phyloP scores from a whole-genome alignment of 1,140 invertebrate genomes.

The Macrosteles quadrilineatus region DNA sequence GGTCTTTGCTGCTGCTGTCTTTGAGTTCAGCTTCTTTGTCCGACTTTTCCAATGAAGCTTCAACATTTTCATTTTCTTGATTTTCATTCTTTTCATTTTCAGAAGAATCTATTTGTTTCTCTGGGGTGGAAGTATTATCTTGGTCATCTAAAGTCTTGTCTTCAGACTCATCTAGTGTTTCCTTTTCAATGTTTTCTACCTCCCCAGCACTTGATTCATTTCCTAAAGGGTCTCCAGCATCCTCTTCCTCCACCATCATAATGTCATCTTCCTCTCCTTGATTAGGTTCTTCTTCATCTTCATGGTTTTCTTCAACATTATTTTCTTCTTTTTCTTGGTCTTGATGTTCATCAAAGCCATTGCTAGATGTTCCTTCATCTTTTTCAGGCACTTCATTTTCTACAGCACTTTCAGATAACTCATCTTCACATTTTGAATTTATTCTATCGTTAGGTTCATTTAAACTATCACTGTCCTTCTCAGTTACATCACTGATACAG shows the following conservation, averaged over 20 bases:
- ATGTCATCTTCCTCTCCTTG: conserved; percentile 33
- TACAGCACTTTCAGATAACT: conserved; percentile 49
- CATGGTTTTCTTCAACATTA: conserved; percentile 41
- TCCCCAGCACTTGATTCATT: conserved; percentile 23
- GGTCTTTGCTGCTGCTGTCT: background rate
- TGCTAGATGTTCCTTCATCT: conserved; percentile 35
- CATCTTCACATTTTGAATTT: conserved; percentile 40
- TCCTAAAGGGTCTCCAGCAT: conserved; percentile 15
- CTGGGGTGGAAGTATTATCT: conserved; percentile 38
- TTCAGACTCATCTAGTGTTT: background rate
- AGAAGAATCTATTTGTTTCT: conserved; percentile 37
- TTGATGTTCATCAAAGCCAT: conserved; percentile 33
- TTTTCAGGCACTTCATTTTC: conserved; percentile 48
- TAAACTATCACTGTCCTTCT: conserved; percentile 7
- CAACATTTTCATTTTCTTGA: conserved; percentile 5
- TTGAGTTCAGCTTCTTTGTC: conserved; percentile 27
- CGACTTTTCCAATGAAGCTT: conserved; percentile 34
- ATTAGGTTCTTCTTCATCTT: no score
- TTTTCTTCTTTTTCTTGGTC: conserved; percentile 45
- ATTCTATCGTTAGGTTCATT: background rate
- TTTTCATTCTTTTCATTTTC: conserved; percentile 32
- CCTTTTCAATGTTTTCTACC: background rate
- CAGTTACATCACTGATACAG: conserved; percentile 26
- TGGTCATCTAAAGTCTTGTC: conserved; percentile 32
- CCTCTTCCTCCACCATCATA: conserved; percentile 32